phyloP scores from a whole-genome alignment of 2,888 invertebrate genomes.

The Carpatolechia fugitivella region DNA sequence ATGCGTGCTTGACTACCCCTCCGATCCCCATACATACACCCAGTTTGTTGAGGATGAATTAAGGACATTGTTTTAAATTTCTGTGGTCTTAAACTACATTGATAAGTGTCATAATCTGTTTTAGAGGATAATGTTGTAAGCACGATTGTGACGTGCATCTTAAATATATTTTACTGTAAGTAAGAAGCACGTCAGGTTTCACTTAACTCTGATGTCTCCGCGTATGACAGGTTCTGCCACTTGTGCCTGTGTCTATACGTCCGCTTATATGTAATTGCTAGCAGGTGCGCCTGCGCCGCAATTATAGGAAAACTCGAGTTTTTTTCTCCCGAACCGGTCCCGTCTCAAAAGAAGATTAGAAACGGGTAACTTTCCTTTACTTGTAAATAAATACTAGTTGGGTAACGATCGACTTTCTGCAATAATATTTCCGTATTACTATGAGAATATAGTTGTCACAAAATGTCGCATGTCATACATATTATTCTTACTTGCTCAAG shows the following conservation, averaged over 20 bases:
- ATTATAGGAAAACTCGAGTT: constrained; percentile 43
- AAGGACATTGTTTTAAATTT: too few species aligned
- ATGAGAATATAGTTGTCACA: too few species aligned
- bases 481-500: not conserved
- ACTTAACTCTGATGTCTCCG: constrained; percentile 39
- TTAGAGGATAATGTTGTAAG: not conserved
- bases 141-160: not conserved
- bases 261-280: constrained; percentile 52
- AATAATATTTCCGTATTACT: not conserved
- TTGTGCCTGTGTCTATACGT: constrained; percentile 43
- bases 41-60: too few species aligned
- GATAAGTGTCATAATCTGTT: not conserved
- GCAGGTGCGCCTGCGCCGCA: constrained; percentile 49
- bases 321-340: constrained; percentile 26
- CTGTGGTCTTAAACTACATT: not conserved
- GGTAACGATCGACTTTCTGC: not conserved
- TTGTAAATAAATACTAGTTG: not conserved
- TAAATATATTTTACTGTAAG: not conserved
- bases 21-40: too few species aligned
- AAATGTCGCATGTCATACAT: too few species aligned
- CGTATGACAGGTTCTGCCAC: constrained; percentile 46
- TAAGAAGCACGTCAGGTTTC: constrained; percentile 47
- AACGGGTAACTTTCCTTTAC: constrained; percentile 23
- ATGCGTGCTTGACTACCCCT: not conserved
- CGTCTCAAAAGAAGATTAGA: constrained; percentile 24